Evolutionary conservation across 2,797 vertebrate species (phyloP).

Genomic region (Paramormyrops hopkinsi): DNA sequence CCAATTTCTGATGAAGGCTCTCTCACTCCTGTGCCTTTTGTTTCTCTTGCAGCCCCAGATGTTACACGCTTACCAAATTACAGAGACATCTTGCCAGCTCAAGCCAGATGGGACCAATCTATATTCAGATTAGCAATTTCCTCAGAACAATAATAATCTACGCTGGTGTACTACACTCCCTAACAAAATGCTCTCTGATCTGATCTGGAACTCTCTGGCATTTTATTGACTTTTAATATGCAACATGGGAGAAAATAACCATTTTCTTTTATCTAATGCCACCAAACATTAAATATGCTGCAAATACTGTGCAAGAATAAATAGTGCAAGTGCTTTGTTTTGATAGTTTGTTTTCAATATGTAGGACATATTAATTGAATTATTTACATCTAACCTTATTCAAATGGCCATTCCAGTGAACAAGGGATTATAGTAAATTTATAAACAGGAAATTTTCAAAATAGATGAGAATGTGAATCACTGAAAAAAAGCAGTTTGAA

Average conservation of each 20-base stretch:
- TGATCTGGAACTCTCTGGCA: slow-evolving; percentile 14
- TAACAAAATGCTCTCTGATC: slow-evolving; percentile 20
- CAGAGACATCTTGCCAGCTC: slow-evolving; percentile 62
- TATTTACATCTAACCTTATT: slow-evolving; percentile 4
- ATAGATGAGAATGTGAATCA: not conserved
- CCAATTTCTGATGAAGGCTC: slow-evolving; percentile 45
- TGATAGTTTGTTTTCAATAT: not conserved
- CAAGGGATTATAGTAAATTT: not conserved
- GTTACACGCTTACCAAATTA: slow-evolving; percentile 68
- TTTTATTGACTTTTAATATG: slow-evolving; percentile 18
- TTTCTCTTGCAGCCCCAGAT: slow-evolving; percentile 72
- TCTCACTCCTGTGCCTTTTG: slow-evolving; percentile 56
- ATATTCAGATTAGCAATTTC: slow-evolving; percentile 74
- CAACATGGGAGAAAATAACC: not conserved
- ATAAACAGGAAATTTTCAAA: not conserved
- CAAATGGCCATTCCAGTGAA: not conserved
- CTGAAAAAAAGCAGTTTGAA: not conserved
- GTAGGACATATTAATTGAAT: not conserved
- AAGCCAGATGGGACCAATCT: slow-evolving; percentile 74
- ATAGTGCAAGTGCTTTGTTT: not conserved
- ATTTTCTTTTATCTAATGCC: not conserved
- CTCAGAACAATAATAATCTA: slow-evolving; percentile 66
- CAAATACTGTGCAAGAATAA: slow-evolving; percentile 3
- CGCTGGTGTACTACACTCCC: slow-evolving; percentile 59
- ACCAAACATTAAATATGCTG: slow-evolving; percentile 18